Percentiles rank a stretch among this genome's conserved stretches.
phyloP scores from a whole-genome alignment of 2,888 invertebrate species.

The Andrena marginata region DNA sequence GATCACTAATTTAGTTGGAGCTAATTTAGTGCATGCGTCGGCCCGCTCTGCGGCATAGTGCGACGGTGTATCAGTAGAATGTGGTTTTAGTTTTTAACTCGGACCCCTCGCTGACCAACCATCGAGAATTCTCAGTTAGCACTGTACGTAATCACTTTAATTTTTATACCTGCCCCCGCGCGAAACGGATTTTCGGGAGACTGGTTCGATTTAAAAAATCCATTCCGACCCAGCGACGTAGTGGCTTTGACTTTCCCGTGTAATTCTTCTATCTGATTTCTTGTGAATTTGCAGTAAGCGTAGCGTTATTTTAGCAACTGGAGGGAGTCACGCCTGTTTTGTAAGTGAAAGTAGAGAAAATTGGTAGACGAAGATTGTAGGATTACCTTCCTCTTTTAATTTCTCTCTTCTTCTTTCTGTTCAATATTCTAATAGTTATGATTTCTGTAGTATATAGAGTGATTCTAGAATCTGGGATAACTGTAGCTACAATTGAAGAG shows the following conservation, averaged over 20 bases:
- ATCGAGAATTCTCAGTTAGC: background rate
- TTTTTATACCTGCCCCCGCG: background rate
- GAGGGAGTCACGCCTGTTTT: background rate
- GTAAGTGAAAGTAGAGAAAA: constrained; percentile 3
- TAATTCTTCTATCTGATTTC: background rate
- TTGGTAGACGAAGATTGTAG: background rate
- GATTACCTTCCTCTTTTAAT: background rate
- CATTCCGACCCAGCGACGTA: background rate
- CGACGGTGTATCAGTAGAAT: constrained; percentile 32
- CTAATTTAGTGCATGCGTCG: constrained; percentile 55
- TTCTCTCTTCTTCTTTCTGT: background rate
- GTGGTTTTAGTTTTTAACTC: constrained; percentile 17
- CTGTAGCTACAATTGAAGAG: no score
- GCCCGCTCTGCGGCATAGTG: constrained; percentile 21
- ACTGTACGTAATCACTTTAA: background rate
- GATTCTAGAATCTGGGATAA: no score
- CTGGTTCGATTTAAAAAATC: background rate
- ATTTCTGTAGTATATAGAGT: no score
- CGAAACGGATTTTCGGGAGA: background rate
- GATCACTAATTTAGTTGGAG: constrained; percentile 47
- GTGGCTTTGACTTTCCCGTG: background rate
- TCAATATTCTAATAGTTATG: no score
- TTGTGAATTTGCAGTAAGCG: background rate
- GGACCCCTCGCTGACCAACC: background rate
- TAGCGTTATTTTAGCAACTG: background rate